Percentiles rank a stretch among this genome's conserved stretches.
Evolutionary conservation across 2,888 invertebrate genomes (phyloP).

Genomic region (Ferdinandea cuprea): DNA sequence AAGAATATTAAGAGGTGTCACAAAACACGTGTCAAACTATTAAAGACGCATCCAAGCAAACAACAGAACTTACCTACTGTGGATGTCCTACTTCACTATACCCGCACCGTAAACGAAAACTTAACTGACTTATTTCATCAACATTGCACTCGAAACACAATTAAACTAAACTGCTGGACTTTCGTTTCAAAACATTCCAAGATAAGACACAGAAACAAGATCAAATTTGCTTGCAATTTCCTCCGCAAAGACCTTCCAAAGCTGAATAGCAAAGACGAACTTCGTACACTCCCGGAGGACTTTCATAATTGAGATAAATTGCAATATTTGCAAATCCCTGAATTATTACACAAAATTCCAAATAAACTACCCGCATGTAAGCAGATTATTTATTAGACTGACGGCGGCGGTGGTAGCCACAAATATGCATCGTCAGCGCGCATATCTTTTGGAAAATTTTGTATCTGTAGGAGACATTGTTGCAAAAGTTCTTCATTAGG

Average conservation of each 20-base stretch:
- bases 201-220: constrained; percentile 37
- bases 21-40: too few species aligned
- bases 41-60: too few species aligned
- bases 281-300: constrained; percentile 26
- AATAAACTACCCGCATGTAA: constrained; percentile 59
- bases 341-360: constrained; percentile 60
- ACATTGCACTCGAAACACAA: background rate
- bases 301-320: constrained; percentile 72
- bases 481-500: constrained; percentile 62
- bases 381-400: constrained; percentile 52
- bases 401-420: constrained; percentile 28
- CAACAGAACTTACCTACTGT: too few species aligned
- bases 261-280: constrained; percentile 26
- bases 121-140: background rate
- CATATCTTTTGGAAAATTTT: constrained; percentile 61
- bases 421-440: constrained; percentile 66
- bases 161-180: constrained; percentile 9
- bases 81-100: background rate
- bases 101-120: background rate
- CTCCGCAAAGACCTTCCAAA: constrained; percentile 4
- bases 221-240: constrained; percentile 38
- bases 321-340: constrained; percentile 60
- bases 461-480: constrained; percentile 61
- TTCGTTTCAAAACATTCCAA: background rate
- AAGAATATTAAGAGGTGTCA: too few species aligned